Evolutionary conservation across 2,888 invertebrate species (phyloP), one percentile per base, ranked within the genome.

Genomic region (Eupithecia abbreviata): DNA sequence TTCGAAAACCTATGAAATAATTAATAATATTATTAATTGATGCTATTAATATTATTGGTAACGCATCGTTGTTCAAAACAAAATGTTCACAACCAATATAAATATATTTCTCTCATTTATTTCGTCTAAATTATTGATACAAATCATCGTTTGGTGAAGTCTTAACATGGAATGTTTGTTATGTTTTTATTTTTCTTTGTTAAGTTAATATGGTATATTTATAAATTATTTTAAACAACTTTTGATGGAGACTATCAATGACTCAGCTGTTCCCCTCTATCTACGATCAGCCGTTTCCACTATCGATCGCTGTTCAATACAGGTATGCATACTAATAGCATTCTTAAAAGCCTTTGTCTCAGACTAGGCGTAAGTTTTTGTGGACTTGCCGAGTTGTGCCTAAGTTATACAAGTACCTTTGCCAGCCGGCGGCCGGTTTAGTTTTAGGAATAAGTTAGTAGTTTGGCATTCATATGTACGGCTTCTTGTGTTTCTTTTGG

Each of bases 291-390:
- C 65, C 49, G 71, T 51, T 74, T 70, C 72, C 43, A 70, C 69
- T 42, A 72, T 81, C 66, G 47, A 67, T 68, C 77, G 77, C 4
- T 55, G 67, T 41, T 67, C 51, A 71, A 77, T 75, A 70, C 70
- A 79, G 76, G 74, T 76, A 79, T 67, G 77, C 77, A 79, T 80
- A 79, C 79, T 68, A 74, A 79, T 74, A 75, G 74, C 71, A 73
- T 79, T 80, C 72, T 79, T 78, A 74, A 42, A 71, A 41, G 62
- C 74, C 76, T 79, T 79, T 80, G 80, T 78, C 78, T 77, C 49
- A 73, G 45, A 42, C 69, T 73, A 72, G 51, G 73, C 51, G 67
- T 42, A 70, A 74, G 76, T 80, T 80, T 77, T 76, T 76, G 73
- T 76, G 43, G 71, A 66, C 74, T 77, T 47, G 66, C 43, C 65